A percentile compares a stretch with the other conserved stretches of the same genome.
phyloP scores from a whole-genome alignment of 2,797 vertebrate species.

The Lophotriccus pileatus region DNA sequence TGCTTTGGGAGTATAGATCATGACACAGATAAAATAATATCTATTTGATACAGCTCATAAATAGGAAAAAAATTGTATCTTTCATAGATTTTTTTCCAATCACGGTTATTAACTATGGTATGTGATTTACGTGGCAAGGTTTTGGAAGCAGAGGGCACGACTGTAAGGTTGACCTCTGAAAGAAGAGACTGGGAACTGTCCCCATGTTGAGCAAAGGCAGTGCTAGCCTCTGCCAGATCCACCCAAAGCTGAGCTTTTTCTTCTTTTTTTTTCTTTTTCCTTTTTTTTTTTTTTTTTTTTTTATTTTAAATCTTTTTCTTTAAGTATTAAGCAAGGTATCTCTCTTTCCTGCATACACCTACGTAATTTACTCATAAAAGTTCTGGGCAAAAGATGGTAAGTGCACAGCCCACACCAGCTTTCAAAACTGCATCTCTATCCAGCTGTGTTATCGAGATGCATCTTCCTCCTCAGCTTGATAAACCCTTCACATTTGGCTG shows the following conservation, averaged over 20 bases:
- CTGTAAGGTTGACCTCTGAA: background rate
- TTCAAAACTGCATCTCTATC: background rate
- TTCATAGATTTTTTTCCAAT: background rate
- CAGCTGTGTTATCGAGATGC: background rate
- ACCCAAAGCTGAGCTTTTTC: background rate
- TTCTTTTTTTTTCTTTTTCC: too few relatives aligned
- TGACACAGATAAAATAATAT: background rate
- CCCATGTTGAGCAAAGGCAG: accelerated
- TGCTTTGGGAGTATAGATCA: background rate
- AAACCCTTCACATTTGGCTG: background rate
- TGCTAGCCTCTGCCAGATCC: background rate
- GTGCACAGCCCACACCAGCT: background rate
- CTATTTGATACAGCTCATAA: background rate
- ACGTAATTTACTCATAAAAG: background rate
- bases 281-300: too few relatives aligned
- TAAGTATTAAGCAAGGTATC: background rate
- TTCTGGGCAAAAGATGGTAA: background rate
- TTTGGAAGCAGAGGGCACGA: accelerated
- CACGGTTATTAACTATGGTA: too few relatives aligned
- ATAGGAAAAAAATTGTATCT: background rate
- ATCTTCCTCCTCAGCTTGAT: background rate
- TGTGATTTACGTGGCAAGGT: background rate
- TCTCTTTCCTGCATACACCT: background rate
- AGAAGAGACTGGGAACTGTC: background rate
- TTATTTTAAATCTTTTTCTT: background rate